phyloP scores from a whole-genome alignment of 2,888 invertebrate genomes.

The Morpho achilles region DNA sequence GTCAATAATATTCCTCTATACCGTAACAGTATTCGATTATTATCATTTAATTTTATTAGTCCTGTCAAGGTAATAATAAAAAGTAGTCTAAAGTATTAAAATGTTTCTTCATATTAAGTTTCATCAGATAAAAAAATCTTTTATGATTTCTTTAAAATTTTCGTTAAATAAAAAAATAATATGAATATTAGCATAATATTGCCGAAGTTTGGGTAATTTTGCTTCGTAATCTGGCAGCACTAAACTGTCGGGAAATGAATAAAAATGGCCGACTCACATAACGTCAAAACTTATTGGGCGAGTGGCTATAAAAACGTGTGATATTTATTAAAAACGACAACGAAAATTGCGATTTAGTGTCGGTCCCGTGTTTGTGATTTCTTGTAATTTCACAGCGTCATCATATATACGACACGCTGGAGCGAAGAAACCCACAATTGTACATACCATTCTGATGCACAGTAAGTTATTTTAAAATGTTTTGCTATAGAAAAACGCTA shows the following conservation, averaged over 20 bases:
- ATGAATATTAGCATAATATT: too few species aligned
- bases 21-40: too few species aligned
- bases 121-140: too few species aligned
- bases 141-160: too few species aligned
- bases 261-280: constrained; percentile 69
- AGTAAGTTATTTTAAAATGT: constrained; percentile 43
- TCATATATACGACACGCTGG: constrained; percentile 41
- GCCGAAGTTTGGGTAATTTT: not conserved
- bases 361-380: constrained; percentile 43
- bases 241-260: constrained; percentile 49
- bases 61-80: too few species aligned
- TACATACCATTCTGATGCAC: constrained; percentile 59
- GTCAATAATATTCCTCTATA: too few species aligned
- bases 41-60: too few species aligned
- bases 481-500: not conserved
- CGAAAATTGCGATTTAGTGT: constrained; percentile 36
- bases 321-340: constrained; percentile 42
- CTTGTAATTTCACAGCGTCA: constrained; percentile 35
- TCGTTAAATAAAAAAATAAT: too few species aligned
- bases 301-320: constrained; percentile 59
- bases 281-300: constrained; percentile 66
- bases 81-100: too few species aligned
- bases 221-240: constrained; percentile 45
- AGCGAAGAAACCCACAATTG: constrained; percentile 38
- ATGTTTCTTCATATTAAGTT: too few species aligned